Percentiles rank a stretch among this genome's conserved stretches.
phyloP scores from a whole-genome alignment of 30 jellyfish, hydroid and myxozoan species.

The Turritopsis dohrnii region DNA sequence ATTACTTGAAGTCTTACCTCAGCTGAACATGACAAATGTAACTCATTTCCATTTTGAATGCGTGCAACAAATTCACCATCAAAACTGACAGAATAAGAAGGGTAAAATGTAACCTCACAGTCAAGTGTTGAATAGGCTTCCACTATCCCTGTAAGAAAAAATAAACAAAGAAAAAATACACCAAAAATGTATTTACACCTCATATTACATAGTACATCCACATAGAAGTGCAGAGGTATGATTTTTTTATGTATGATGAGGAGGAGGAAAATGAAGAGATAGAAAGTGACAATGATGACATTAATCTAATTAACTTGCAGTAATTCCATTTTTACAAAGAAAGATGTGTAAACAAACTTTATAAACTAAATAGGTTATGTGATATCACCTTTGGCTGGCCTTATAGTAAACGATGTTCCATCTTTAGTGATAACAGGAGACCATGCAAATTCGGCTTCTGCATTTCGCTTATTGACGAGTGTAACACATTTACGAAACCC shows the following conservation, averaged over 20 bases:
- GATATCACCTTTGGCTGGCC: conserved; percentile 82
- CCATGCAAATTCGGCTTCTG: conserved; percentile 82
- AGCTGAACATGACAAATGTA: conserved; percentile 54
- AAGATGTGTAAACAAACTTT: too few species aligned
- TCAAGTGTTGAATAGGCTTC: conserved; percentile 69
- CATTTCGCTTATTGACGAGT: conserved; percentile 53
- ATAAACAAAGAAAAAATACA: background rate
- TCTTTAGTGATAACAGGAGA: conserved; percentile 67
- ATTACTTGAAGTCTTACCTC: conserved; percentile 67
- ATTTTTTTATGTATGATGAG: too few species aligned
- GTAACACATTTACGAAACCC: conserved; percentile 75
- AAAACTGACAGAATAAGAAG: conserved; percentile 72
- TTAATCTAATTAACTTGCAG: too few species aligned
- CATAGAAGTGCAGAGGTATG: too few species aligned
- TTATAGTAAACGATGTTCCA: conserved; percentile 82
- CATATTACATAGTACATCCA: too few species aligned
- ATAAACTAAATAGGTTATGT: background rate
- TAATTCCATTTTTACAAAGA: too few species aligned
- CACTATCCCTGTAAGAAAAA: conserved; percentile 46
- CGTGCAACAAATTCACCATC: conserved; percentile 47
- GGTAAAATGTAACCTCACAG: conserved; percentile 85
- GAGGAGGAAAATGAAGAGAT: too few species aligned
- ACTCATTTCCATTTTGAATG: conserved; percentile 64
- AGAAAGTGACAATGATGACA: too few species aligned
- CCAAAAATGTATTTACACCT: too few species aligned